Percentiles rank a stretch among this genome's conserved stretches.
Evolutionary conservation across 2,888 invertebrate species (phyloP).

Genomic region (Trachelus iudaicus): DNA sequence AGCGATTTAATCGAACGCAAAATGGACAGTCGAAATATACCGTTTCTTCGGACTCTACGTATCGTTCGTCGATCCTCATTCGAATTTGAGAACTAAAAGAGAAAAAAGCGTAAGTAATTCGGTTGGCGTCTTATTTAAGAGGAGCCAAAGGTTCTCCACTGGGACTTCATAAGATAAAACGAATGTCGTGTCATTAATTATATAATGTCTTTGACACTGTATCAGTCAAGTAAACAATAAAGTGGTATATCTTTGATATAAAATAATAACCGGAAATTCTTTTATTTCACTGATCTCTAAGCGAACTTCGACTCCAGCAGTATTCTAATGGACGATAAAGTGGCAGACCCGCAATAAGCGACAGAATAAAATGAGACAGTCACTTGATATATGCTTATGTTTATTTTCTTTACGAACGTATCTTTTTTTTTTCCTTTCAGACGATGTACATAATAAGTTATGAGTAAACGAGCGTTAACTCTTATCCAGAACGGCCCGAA

Average conservation of each 20-base stretch:
- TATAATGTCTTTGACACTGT: not conserved
- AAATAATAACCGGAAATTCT: not conserved
- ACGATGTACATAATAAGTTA: conserved; percentile 64
- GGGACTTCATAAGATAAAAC: not conserved
- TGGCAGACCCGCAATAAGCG: not conserved
- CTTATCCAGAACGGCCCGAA: conserved; percentile 55
- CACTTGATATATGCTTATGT: conserved; percentile 60
- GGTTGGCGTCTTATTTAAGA: not conserved
- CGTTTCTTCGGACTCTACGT: not conserved
- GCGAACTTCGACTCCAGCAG: not conserved
- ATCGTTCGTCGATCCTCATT: not conserved
- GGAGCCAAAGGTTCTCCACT: not conserved
- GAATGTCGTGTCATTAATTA: not conserved
- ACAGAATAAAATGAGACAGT: not conserved
- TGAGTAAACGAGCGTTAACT: conserved; percentile 63
- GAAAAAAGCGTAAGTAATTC: not conserved
- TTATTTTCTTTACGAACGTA: conserved; percentile 64
- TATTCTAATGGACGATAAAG: not conserved
- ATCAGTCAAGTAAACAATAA: not conserved
- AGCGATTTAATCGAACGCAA: not conserved
- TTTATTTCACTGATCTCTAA: not conserved
- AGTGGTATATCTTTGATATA: not conserved
- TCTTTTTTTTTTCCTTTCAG: conserved; percentile 53
- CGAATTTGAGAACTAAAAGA: not conserved
- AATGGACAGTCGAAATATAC: not conserved